phyloP scores from a whole-genome alignment of 2,888 invertebrate species.

The Choreutis nemorana region DNA sequence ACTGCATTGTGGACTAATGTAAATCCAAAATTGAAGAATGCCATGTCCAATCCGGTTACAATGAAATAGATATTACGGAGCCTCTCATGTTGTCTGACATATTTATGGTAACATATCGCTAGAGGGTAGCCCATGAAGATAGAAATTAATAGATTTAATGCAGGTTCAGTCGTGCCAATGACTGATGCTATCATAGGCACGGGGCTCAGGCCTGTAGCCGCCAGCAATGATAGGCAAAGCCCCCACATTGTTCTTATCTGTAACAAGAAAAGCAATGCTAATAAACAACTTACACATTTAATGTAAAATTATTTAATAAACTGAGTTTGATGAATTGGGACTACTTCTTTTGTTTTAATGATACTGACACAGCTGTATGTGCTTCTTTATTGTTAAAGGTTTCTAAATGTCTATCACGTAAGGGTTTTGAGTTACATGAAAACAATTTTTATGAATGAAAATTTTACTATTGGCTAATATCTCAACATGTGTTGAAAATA shows the following conservation, averaged over 20 bases:
- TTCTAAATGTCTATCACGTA: too few species aligned
- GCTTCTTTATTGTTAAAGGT: too few species aligned
- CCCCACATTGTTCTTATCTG: conserved; percentile 38
- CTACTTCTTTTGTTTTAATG: too few species aligned
- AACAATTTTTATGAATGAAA: too few species aligned
- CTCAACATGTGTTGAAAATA: too few species aligned
- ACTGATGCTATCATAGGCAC: conserved; percentile 41
- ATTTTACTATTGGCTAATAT: too few species aligned
- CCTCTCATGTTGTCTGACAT: conserved; percentile 21
- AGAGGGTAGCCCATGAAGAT: conserved; percentile 67
- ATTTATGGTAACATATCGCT: conserved; percentile 35
- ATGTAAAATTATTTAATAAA: too few species aligned
- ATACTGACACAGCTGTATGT: too few species aligned
- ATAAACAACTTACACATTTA: conserved; percentile 1
- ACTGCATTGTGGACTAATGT: conserved; percentile 79
- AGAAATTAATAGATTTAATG: conserved; percentile 70
- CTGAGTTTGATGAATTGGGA: too few species aligned
- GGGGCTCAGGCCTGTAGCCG: conserved; percentile 32
- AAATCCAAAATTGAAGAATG: conserved; percentile 85
- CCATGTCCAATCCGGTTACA: conserved; percentile 74
- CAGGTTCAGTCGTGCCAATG: conserved; percentile 70
- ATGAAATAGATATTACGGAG: conserved; percentile 80
- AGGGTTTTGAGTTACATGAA: too few species aligned
- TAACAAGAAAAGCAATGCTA: conserved; percentile 13
- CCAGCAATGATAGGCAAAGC: conserved; percentile 24